These are phyloP conservation scores for Chloroceryle inda DNA, from an alignment of 2,797 vertebrate species.

Conservation along the genomic window DNA sequence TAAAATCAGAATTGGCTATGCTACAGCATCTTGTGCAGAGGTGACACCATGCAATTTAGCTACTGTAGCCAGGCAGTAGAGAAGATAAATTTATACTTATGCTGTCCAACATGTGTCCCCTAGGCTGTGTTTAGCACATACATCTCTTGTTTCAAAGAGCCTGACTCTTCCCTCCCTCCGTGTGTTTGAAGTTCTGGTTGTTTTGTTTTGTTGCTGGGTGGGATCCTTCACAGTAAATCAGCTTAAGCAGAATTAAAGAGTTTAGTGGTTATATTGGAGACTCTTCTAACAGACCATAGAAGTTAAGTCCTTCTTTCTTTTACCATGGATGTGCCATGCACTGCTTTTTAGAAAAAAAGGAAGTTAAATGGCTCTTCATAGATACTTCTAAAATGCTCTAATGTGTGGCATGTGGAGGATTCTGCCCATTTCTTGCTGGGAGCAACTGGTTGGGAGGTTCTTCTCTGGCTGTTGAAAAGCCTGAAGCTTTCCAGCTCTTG, in stretches of 20 bases:
- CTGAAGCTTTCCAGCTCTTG: neutral
- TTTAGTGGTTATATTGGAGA: conserved; percentile 42
- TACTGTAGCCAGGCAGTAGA: neutral
- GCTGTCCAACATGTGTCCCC: neutral
- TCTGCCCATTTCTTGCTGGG: neutral
- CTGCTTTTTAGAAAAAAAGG: neutral
- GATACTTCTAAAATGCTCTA: neutral
- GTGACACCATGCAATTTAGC: neutral
- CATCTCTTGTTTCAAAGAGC: neutral
- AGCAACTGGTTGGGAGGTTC: neutral
- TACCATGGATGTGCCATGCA: neutral
- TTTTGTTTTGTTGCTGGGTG: conserved; percentile 81
- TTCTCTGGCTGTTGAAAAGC: neutral
- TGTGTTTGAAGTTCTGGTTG: conserved; percentile 43
- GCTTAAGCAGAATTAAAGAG: conserved; percentile 22
- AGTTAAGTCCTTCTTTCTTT: conserved; percentile 7
- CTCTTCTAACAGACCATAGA: conserved; percentile 1
- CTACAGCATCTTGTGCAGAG: neutral
- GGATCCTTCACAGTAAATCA: conserved; percentile 47
- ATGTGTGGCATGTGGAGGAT: conserved; percentile 5
- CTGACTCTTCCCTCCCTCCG: neutral
- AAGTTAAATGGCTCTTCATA: neutral
- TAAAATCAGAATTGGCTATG: neutral
- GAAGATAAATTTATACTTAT: neutral
- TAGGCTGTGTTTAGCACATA: neutral